These are phyloP conservation scores for Cyanoliseus patagonus DNA, from an alignment of 2,113 vertebrate genomes.

Conservation along the genomic window DNA sequence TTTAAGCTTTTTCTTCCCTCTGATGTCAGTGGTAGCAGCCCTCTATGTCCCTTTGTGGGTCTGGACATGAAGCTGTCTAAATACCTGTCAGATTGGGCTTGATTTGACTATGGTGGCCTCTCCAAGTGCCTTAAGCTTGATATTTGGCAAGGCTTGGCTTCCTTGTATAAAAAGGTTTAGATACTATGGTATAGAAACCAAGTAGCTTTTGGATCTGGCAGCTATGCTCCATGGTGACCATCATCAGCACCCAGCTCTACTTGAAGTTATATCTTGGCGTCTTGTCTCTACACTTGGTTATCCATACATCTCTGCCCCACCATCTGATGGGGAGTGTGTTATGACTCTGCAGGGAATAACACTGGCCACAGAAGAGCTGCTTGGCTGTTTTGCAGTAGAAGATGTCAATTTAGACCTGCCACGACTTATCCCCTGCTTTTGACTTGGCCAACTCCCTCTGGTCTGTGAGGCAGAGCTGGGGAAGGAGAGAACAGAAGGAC, in stretches of 20 bases:
- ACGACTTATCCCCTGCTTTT: background rate
- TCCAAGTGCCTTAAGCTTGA: background rate
- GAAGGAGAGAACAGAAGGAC: background rate
- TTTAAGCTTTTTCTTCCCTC: background rate
- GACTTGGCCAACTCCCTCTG: background rate
- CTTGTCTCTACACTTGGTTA: background rate
- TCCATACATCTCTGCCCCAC: background rate
- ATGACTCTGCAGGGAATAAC: too few species aligned
- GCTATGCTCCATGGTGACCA: background rate
- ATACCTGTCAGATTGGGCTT: background rate
- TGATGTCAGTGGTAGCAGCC: background rate
- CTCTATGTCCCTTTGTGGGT: background rate
- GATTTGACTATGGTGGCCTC: background rate
- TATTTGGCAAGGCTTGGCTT: background rate
- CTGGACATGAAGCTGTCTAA: background rate
- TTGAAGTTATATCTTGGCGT: fast-evolving
- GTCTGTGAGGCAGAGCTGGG: too few species aligned
- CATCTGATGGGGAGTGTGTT: background rate
- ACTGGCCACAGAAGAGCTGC: background rate
- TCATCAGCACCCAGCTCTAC: background rate
- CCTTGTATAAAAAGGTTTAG: background rate
- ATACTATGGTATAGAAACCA: background rate
- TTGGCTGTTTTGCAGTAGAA: background rate
- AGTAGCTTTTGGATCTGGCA: background rate
- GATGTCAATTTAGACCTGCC: background rate